A percentile compares a stretch with the other conserved stretches of the same genome.
phyloP scores from a whole-genome alignment of 2,888 invertebrate genomes.

The Andricus quercusramuli region DNA sequence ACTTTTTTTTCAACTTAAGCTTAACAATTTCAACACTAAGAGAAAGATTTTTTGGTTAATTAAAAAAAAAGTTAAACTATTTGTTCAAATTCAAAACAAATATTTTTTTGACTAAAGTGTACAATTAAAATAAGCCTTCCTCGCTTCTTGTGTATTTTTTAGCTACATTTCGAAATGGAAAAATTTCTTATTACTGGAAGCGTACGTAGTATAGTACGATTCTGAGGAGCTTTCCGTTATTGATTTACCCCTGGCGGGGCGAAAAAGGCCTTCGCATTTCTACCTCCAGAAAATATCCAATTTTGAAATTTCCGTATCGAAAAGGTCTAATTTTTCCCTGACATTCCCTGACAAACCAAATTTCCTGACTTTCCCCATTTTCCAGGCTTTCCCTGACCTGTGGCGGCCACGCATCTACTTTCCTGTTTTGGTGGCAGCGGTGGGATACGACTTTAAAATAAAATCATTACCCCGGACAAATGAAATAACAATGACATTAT shows the following conservation, averaged over 20 bases:
- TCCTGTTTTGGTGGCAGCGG: no score
- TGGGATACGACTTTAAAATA: no score
- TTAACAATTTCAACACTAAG: no score
- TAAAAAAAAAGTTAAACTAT: no score
- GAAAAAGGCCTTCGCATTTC: neutral
- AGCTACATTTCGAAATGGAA: neutral
- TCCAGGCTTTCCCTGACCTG: no score
- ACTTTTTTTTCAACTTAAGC: no score
- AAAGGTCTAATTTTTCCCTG: neutral
- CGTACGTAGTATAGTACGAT: neutral
- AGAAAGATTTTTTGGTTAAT: no score
- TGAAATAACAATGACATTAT: conserved; percentile 19
- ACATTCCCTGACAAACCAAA: no score
- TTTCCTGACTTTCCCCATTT: no score
- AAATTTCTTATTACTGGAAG: neutral
- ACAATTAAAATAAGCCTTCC: neutral
- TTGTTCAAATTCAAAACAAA: no score
- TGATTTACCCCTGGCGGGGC: neutral
- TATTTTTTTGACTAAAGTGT: neutral
- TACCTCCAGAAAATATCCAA: conserved; percentile 18
- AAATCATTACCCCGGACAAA: neutral
- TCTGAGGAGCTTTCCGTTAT: conserved; percentile 28
- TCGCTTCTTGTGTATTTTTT: neutral
- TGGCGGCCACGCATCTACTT: no score
- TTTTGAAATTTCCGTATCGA: neutral